Evolutionary conservation across 2,888 invertebrate species (phyloP).

Genomic region (Augiades crinisus): DNA sequence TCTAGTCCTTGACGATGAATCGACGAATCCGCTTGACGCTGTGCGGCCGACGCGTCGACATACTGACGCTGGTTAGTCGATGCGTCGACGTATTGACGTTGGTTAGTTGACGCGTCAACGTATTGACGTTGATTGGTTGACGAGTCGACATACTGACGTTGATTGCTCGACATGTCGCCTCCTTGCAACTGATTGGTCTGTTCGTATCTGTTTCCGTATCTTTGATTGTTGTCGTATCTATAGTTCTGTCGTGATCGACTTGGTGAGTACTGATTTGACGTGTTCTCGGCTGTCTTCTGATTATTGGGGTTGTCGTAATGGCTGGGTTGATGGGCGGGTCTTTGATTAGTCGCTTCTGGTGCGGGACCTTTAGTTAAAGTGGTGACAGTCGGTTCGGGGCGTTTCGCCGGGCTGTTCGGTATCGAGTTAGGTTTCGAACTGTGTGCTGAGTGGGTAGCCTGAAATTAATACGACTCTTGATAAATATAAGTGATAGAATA

Average conservation of each 20-base stretch:
- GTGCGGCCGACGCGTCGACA: neutral
- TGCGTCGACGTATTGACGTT: neutral
- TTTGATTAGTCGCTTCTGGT: conserved; percentile 4
- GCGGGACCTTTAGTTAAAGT: conserved; percentile 13
- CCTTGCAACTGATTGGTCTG: conserved; percentile 28
- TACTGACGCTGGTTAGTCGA: neutral
- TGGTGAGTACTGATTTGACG: conserved; percentile 4
- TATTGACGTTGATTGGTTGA: neutral
- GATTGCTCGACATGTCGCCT: neutral
- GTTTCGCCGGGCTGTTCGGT: conserved; percentile 43
- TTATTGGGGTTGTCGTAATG: neutral
- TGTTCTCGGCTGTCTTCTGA: neutral
- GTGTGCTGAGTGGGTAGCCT: conserved; percentile 28
- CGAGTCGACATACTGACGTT: neutral
- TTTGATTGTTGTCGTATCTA: too few relatives aligned
- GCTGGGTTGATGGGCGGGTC: too few relatives aligned
- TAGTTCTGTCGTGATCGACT: neutral
- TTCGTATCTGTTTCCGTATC: conserved; percentile 26
- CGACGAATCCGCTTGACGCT: neutral
- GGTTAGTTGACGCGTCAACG: neutral
- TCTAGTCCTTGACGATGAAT: neutral
- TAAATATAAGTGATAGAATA: too few relatives aligned
- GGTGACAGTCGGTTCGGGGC: conserved; percentile 4
- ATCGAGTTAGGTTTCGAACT: conserved; percentile 35
- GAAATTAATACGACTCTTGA: neutral